Evolutionary conservation across 2,797 vertebrate genomes (phyloP).

Genomic region (Notolepis coatsorum): DNA sequence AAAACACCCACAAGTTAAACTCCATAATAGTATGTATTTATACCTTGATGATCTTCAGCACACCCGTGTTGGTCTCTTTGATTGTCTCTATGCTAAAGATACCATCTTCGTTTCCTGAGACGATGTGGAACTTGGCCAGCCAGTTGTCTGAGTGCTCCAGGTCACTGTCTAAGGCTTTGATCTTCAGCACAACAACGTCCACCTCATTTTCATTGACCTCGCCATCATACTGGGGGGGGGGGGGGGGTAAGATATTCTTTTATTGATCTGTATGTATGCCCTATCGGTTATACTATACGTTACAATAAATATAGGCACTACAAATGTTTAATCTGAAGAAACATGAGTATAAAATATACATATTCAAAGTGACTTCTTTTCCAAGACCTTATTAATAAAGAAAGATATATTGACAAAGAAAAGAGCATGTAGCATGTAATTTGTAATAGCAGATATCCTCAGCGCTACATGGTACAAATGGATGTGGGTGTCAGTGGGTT

Average conservation of each 20-base stretch:
- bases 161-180: conserved; percentile 89
- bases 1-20: not conserved
- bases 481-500: not conserved
- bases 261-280: too few relatives aligned
- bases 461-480: too few relatives aligned
- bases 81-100: conserved; percentile 90
- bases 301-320: too few relatives aligned
- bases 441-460: too few relatives aligned
- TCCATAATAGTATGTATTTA: not conserved
- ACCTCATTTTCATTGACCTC: conserved; percentile 87
- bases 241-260: too few relatives aligned
- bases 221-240: conserved; percentile 79
- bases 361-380: too few relatives aligned
- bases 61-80: conserved; percentile 88
- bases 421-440: too few relatives aligned
- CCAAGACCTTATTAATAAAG: too few relatives aligned
- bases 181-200: conserved; percentile 86
- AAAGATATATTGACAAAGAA: too few relatives aligned
- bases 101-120: conserved; percentile 86
- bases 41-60: conserved; percentile 93
- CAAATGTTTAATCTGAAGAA: too few relatives aligned
- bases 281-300: too few relatives aligned
- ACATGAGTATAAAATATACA: too few relatives aligned
- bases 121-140: conserved; percentile 85
- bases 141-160: conserved; percentile 89